Evolutionary conservation across 2,888 invertebrate species (phyloP), one percentile per base, ranked within the genome.

Genomic region (Chymomyza fuscimana): DNA sequence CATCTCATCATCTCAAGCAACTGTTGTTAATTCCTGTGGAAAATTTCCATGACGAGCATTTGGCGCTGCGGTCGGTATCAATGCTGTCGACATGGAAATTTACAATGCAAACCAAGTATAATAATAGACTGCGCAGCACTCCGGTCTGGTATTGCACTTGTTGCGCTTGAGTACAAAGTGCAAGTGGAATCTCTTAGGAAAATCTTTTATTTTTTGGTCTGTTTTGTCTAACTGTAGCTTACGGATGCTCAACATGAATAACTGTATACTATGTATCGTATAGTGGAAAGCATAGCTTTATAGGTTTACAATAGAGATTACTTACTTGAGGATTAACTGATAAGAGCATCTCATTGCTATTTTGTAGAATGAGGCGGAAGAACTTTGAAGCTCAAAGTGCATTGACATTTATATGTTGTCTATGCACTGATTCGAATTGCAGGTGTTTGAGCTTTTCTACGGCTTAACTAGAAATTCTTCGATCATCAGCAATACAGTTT

Each of bases 141-240:
- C 63, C 32, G 52, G 46, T 52, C 63, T 67, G 60, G 78, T 46
- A 19, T 52, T 76, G 81, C 86, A 87, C 83, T 83, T 87, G 87
- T 85, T 69, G 87, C 88, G 79, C 83, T 87, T 87, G 68, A 68
- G 76, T 82, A 66, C 88, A 83, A 81, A 87, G 86, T 87, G 75
- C 87, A 82, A 64, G 58, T 36, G 40, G 40, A 46, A 46, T 46
- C 40, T 46, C 40, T 46, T 46, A 36, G 70, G 58, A 60, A 69
- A 70, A 64, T 67, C 59, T 46, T 32, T 32, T 7, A 32, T 4
- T 46, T 46, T 46, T 46, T 46, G 4, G 40, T 46, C 40, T n/a
- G 59, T 19, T 63, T n/a, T 64, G 52, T 32, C 51, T 69, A 50
- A 25, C 40, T 36, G 36, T 3, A 51, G n/a, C 15, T n/a, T n/a